Percentiles rank a stretch among this genome's conserved stretches.
Evolutionary conservation across 2,797 vertebrate species (phyloP).

Genomic region (Molossus alvarezi): DNA sequence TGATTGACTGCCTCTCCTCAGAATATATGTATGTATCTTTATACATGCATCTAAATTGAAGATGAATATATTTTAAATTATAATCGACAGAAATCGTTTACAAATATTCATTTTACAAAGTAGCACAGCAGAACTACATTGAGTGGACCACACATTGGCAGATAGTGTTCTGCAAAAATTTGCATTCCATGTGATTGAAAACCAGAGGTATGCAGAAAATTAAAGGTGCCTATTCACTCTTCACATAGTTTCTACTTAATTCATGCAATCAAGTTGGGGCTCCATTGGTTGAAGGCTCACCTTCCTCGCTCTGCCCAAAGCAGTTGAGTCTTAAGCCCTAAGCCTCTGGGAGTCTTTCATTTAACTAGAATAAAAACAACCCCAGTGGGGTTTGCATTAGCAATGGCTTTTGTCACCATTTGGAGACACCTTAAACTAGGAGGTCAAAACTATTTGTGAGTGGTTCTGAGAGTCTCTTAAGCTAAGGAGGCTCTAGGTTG

Average conservation of each 20-base stretch:
- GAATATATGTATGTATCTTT: too few species aligned
- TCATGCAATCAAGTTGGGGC: not conserved
- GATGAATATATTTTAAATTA: not conserved
- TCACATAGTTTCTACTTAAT: not conserved
- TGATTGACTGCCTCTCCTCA: too few species aligned
- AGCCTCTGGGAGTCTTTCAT: slow-evolving; percentile 65
- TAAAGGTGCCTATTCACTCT: not conserved
- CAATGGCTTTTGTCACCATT: slow-evolving; percentile 46
- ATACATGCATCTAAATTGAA: too few species aligned
- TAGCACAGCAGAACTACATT: not conserved
- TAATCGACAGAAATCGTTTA: slow-evolving; percentile 15
- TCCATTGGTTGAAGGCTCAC: not conserved
- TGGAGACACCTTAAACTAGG: not conserved
- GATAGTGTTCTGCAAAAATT: not conserved
- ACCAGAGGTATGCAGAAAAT: not conserved
- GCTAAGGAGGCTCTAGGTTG: not conserved
- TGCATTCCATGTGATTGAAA: not conserved
- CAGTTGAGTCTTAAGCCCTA: not conserved
- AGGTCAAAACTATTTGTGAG: slow-evolving; percentile 58
- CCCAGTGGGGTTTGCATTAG: slow-evolving; percentile 31
- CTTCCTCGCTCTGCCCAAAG: slow-evolving; percentile 19
- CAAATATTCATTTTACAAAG: slow-evolving; percentile 54
- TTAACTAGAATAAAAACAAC: slow-evolving; percentile 62
- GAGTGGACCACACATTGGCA: slow-evolving; percentile 23
- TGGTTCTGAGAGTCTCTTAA: slow-evolving; percentile 25